Evolutionary conservation across 2,888 invertebrate genomes (phyloP), one percentile per base, ranked within the genome.

Genomic region (Pyrrhia umbra): DNA sequence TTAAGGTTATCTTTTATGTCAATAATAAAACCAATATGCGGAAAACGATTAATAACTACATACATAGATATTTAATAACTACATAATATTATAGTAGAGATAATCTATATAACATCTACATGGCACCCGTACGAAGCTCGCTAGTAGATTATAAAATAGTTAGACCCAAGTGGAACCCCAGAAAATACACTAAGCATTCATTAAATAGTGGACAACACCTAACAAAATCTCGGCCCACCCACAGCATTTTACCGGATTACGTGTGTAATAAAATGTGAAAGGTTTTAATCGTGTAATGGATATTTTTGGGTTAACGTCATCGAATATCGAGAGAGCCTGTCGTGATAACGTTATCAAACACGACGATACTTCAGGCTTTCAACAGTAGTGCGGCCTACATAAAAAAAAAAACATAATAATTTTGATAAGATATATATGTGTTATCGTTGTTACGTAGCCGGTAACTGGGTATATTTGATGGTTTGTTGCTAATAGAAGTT

Each of bases 231-330:
- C 57, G 57, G 71, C 78, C 76, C 86, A 72, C 91, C 87, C 82
- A 87, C 85, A 40, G 63, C 74, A 81, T 81, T 80, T 81, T 83
- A 82, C 80, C 76, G 81, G 85, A 89, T 88, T 86, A 87, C 66
- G 72, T 73, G 49, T 66, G 47, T 82, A 83, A 87, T 88, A 87
- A 83, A 86, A 82, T 77, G 70, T 90, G 85, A 90, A 91, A 89
- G 90, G 89, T 84, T 90, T 88, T 89, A 89, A 88, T 89, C 88
- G 75, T 73, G 83, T 91, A 91, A 92, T 92, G 91, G 90, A 87
- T 82, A 80, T 88, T 85, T 85, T 70, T 77, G 78, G 65, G 79
- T 76, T 72, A 79, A 77, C 81, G 82, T 81, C 85, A 86, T 78
- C 18, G 49, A 30, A 68, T 83, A 84, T 79, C 83, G 68, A 75